Conservation (phyloP, 2,888 invertebrate species). For the Rotaria magnacalcarata region DNA sequence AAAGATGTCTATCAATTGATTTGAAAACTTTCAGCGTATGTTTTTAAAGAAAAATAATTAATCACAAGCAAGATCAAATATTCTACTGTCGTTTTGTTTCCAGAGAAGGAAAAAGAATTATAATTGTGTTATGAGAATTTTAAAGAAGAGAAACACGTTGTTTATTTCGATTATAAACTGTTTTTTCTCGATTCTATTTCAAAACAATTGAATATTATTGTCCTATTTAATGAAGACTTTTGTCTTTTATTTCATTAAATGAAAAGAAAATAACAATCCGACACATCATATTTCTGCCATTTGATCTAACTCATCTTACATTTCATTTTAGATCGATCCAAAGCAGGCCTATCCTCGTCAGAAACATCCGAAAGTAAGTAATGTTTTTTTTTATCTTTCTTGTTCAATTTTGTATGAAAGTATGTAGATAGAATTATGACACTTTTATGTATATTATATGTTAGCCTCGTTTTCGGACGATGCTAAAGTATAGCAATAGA, state of each 20-base stretch:
- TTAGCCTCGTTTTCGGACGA: not conserved
- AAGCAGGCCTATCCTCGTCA: conserved; percentile 46
- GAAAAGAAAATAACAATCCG: not conserved
- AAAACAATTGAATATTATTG: not conserved
- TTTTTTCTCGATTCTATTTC: not conserved
- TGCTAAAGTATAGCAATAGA: not conserved
- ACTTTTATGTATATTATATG: not conserved
- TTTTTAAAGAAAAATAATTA: not conserved
- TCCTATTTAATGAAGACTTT: not conserved
- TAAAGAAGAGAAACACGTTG: not conserved
- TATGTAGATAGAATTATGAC: not conserved
- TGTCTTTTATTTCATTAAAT: not conserved
- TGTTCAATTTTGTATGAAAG: not conserved
- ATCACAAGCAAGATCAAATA: not conserved
- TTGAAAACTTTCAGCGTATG: not conserved
- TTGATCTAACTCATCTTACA: not conserved
- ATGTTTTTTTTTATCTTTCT: not conserved
- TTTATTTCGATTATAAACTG: not conserved
- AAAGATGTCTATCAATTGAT: not conserved
- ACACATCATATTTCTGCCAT: conserved; percentile 24
- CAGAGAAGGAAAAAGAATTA: not conserved
- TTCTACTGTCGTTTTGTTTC: not conserved
- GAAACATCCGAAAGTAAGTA: conserved; percentile 47
- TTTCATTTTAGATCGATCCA: conserved; percentile 42
- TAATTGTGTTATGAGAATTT: not conserved